Evolutionary conservation across 1,140 invertebrate genomes (phyloP).

Genomic region (Protaetia brevitarsis): DNA sequence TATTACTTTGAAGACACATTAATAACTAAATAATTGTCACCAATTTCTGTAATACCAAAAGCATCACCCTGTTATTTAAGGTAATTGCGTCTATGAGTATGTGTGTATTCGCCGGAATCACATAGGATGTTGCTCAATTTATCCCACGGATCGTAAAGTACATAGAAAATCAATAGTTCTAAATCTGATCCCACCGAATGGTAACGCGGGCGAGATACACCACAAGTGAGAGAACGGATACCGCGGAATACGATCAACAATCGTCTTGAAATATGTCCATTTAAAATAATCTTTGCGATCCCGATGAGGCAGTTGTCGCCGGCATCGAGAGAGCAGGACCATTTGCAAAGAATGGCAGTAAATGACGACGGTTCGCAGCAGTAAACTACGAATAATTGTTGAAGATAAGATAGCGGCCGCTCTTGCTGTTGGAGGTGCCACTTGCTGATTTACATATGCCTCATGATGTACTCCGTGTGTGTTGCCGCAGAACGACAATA

Average conservation of each 20-base stretch:
- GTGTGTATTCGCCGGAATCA: not conserved
- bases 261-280: slow-evolving; percentile 35
- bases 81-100: not conserved
- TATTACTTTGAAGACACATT: too few species aligned
- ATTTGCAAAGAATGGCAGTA: slow-evolving; percentile 43
- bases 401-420: slow-evolving; percentile 40
- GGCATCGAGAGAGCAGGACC: slow-evolving; percentile 26
- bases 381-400: slow-evolving; percentile 44
- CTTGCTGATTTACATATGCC: slow-evolving; percentile 36
- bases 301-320: slow-evolving; percentile 35
- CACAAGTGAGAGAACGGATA: not conserved
- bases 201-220: slow-evolving; percentile 32
- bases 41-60: too few species aligned
- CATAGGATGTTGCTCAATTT: not conserved
- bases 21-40: too few species aligned
- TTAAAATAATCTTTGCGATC: slow-evolving; percentile 38
- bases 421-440: slow-evolving; percentile 32
- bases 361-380: slow-evolving; percentile 36
- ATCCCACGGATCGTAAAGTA: slow-evolving; percentile 7
- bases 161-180: slow-evolving; percentile 37
- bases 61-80: too few species aligned
- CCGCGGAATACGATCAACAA: not conserved
- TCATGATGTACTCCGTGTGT: slow-evolving; percentile 17
- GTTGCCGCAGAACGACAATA: slow-evolving; percentile 7
- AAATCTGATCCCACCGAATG: slow-evolving; percentile 41